Base-by-base conservation (phyloP, 2,888 invertebrate species). In the Polymixis flavicincta region DNA sequence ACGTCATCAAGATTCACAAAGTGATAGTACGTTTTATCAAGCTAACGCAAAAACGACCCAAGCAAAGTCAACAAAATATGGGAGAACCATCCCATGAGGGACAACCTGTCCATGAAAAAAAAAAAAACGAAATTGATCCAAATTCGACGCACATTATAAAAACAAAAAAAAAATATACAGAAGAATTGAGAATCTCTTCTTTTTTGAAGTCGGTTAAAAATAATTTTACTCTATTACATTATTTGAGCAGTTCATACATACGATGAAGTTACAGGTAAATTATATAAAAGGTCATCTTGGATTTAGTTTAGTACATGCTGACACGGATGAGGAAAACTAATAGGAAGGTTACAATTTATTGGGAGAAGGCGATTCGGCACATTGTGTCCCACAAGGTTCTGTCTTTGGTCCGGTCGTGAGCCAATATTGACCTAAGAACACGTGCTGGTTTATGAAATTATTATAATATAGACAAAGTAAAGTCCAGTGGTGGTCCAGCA, bases 281-380 rank as follows among this genome's bases (percentile, higher is more conserved):
- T 22, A 48, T 22, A n/a, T 48, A 76, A 76, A 78, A 64, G 45
- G 45, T 59, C 37, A 28, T 22, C n/a, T 28, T 50, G 17, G 25
- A 60, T 66, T 75, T 66, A 75, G 66, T 78, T 65, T 45, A 81
- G 65, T 54, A 66, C 45, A 28, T 76, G 66, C 61, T 66, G 60
- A 76, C 55, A 42, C 25, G 63, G 32, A 32, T 19, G 32, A 74
- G 63, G 80, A 52, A 73, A 78, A 61, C 52, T 78, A 66, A 37
- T 61, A 61, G 54, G 42, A 61, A 66, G 61, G 82, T 81, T 37
- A 52, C 50, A 78, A 55, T 76, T 76, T 66, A 76, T 76, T 81
- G 32, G 25, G 45, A 81, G 50, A 50, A 42, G 50, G 25, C 32
- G 55, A 78, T 32, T 76, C 32, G 22, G 82, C 65, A 76, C 60